Evolutionary conservation across 2,113 vertebrate genomes (phyloP).

Genomic region (Centrocercus urophasianus): DNA sequence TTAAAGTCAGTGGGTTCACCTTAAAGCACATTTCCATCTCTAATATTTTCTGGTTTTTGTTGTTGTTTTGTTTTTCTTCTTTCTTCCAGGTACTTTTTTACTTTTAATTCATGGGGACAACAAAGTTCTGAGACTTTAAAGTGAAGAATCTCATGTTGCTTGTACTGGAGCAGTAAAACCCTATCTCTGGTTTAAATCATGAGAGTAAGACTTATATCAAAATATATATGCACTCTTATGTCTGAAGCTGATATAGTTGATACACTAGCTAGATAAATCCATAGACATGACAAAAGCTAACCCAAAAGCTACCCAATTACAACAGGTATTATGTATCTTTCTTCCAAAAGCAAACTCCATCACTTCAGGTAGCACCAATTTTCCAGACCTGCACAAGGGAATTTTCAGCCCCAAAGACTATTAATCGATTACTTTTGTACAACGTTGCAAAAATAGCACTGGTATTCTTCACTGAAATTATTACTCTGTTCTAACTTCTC

Average conservation of each 20-base stretch:
- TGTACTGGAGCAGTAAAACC: background rate
- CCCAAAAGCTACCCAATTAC: background rate
- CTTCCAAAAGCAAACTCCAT: background rate
- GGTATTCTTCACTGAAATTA: background rate
- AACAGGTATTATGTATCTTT: background rate
- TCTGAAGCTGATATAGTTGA: background rate
- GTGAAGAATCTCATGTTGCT: background rate
- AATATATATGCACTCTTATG: background rate
- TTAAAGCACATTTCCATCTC: background rate
- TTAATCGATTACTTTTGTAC: background rate
- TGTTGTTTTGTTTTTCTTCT: background rate
- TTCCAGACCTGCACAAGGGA: background rate
- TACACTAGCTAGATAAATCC: background rate
- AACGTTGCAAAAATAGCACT: background rate
- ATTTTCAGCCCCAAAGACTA: background rate
- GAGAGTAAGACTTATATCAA: background rate
- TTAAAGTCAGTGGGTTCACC: background rate
- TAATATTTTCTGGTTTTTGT: too few species aligned
- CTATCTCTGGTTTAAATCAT: background rate
- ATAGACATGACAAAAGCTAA: background rate
- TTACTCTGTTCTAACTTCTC: background rate
- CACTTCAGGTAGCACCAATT: background rate
- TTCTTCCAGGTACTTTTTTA: background rate
- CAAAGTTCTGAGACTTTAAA: background rate
- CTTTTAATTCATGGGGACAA: background rate